Conservation (phyloP, 2,888 invertebrate genomes). For the Drosophila emarginata region DNA sequence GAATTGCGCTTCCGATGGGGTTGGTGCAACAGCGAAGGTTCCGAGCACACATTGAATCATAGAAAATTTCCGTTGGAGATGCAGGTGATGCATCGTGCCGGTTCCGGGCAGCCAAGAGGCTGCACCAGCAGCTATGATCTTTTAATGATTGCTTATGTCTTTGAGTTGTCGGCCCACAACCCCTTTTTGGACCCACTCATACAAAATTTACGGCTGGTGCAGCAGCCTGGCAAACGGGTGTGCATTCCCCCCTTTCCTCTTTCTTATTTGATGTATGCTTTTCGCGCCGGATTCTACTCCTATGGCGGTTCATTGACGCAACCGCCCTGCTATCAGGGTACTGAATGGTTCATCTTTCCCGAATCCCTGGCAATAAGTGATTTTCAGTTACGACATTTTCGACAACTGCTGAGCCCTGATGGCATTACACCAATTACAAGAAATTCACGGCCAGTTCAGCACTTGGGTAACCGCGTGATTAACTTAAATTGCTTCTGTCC, state of each 20-base stretch:
- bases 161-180: conserved; percentile 84
- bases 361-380: conserved; percentile 84
- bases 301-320: conserved; percentile 85
- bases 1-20: conserved; percentile 86
- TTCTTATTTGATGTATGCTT: conserved; percentile 84
- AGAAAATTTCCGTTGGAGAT: conserved; percentile 85
- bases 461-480: conserved; percentile 70
- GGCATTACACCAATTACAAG: conserved; percentile 74
- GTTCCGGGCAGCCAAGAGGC: conserved; percentile 53
- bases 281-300: conserved; percentile 84
- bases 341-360: conserved; percentile 85
- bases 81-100: conserved; percentile 83
- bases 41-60: conserved; percentile 85
- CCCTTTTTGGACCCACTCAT: conserved; percentile 84
- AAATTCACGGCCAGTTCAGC: conserved; percentile 81
- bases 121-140: conserved; percentile 80
- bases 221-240: conserved; percentile 81
- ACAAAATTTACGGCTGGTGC: conserved; percentile 83
- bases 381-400: conserved; percentile 82
- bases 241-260: conserved; percentile 84
- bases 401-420: conserved; percentile 75
- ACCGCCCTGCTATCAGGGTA: conserved; percentile 85
- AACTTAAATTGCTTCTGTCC: conserved; percentile 78
- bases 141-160: conserved; percentile 83
- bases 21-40: conserved; percentile 84